A percentile compares a stretch with the other conserved stretches of the same genome.
These are phyloP conservation scores for Himalopsyche tibetana DNA, from an alignment of 2,888 invertebrate genomes.

Conservation along the genomic window DNA sequence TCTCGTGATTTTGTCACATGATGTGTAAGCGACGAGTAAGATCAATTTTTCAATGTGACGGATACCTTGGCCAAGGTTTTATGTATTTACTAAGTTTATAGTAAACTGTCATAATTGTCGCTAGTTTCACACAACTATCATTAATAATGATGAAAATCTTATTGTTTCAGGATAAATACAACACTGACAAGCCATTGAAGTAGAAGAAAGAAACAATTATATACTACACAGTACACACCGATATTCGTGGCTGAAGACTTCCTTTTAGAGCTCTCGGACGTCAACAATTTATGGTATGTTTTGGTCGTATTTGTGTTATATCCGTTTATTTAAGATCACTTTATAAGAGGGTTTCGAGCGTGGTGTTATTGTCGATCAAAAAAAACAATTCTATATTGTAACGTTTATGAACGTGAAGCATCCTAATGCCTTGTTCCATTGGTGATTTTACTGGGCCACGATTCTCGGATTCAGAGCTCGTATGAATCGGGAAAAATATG, in stretches of 20 bases:
- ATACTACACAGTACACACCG: background rate
- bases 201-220: background rate
- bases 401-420: too few relatives aligned
- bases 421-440: too few relatives aligned
- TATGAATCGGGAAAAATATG: too few relatives aligned
- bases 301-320: background rate
- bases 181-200: background rate
- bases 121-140: background rate
- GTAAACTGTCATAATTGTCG: background rate
- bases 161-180: background rate
- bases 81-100: background rate
- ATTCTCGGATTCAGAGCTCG: too few relatives aligned
- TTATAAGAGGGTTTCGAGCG: too few relatives aligned
- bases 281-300: slow-evolving; percentile 13
- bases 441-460: too few relatives aligned
- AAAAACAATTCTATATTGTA: too few relatives aligned
- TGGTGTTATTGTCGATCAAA: too few relatives aligned
- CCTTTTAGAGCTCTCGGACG: slow-evolving; percentile 10
- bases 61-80: background rate
- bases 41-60: slow-evolving; percentile 1
- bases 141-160: background rate
- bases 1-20: slow-evolving; percentile 28
- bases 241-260: background rate
- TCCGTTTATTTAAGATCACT: too few relatives aligned
- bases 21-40: background rate